phyloP scores from a whole-genome alignment of 2,888 invertebrate species.

The Polyommatus icarus region DNA sequence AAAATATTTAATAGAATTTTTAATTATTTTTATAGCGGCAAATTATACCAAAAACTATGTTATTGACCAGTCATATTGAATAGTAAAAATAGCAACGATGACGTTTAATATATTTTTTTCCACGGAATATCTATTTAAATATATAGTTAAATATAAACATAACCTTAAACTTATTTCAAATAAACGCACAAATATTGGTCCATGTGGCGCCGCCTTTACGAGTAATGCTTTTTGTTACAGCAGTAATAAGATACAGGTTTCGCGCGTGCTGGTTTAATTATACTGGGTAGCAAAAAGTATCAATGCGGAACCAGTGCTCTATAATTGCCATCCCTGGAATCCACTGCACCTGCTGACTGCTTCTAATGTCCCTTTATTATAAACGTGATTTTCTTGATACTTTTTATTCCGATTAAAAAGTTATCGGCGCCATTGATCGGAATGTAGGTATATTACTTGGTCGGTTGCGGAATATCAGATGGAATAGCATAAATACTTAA shows the following conservation, averaged over 20 bases:
- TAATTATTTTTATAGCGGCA: neutral
- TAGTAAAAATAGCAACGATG: neutral
- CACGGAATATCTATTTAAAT: neutral
- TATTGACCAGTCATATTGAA: neutral
- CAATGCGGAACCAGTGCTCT: conserved; percentile 63
- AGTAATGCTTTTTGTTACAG: conserved; percentile 32
- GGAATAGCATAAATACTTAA: neutral
- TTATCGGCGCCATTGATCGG: neutral
- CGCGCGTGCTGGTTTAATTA: conserved; percentile 33
- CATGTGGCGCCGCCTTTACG: conserved; percentile 22
- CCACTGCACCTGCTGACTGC: conserved; percentile 63
- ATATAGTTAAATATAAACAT: neutral
- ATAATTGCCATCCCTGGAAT: conserved; percentile 55
- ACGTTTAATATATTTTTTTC: neutral
- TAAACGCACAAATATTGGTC: neutral
- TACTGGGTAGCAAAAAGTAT: conserved; percentile 55
- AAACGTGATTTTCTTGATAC: conserved; percentile 46
- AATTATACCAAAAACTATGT: neutral
- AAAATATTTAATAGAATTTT: conserved; percentile 5
- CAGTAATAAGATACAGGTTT: conserved; percentile 35
- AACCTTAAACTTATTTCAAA: neutral
- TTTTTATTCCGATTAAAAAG: conserved; percentile 14
- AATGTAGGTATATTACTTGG: neutral
- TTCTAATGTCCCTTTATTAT: conserved; percentile 60
- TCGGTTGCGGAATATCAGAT: neutral